phyloP scores from a whole-genome alignment of 2,113 vertebrate genomes.

The Pelvicachromis taeniatus region DNA sequence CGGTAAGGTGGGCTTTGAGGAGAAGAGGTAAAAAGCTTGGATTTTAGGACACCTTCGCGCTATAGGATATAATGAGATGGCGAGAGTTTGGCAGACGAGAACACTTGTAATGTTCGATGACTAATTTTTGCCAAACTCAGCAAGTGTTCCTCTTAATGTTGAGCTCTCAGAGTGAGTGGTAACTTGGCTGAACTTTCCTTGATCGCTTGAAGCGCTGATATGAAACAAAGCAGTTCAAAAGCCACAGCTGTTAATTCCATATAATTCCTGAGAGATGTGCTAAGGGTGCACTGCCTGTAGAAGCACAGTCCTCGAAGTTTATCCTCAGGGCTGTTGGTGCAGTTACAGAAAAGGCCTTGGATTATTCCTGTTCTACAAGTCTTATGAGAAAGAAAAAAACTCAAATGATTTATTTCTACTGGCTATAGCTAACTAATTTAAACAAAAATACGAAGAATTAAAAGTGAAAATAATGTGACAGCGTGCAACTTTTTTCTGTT shows the following conservation, averaged over 20 bases:
- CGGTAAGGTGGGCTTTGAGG: not conserved
- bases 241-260: conserved; percentile 51
- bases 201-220: conserved; percentile 34
- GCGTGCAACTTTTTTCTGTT: not conserved
- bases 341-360: not conserved
- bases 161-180: conserved; percentile 20
- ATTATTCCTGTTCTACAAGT: not conserved
- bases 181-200: conserved; percentile 46
- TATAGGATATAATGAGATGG: conserved; percentile 5
- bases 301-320: not conserved
- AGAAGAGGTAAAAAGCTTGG: not conserved
- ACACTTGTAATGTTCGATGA: conserved; percentile 28
- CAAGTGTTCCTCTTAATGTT: conserved; percentile 1
- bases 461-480: not conserved
- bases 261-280: not conserved
- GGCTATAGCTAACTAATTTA: not conserved
- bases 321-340: not conserved
- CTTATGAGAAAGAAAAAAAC: not conserved
- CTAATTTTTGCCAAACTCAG: conserved; percentile 34
- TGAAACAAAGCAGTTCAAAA: conserved; percentile 14
- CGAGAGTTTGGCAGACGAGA: conserved; percentile 8
- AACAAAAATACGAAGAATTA: not conserved
- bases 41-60: conserved; percentile 4
- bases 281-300: not conserved
- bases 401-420: not conserved